Evolutionary conservation across 2,888 invertebrate species (phyloP).

Genomic region (Polymixis flavicincta): DNA sequence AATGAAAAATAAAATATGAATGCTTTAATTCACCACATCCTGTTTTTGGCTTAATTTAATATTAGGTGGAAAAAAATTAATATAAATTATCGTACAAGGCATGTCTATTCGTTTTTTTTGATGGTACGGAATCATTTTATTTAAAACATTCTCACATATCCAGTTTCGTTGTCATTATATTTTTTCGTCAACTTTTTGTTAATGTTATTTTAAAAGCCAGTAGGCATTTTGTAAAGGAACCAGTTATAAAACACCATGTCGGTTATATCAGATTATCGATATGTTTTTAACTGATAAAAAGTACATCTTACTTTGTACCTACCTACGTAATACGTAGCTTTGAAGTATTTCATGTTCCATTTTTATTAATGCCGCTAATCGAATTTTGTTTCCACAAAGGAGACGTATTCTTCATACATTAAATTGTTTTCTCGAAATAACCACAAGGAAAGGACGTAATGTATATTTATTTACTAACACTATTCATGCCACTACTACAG

Average conservation of each 20-base stretch:
- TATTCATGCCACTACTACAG: background rate
- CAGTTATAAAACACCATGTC: conserved; percentile 13
- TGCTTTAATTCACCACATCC: background rate
- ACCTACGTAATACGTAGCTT: background rate
- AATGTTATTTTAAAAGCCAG: conserved; percentile 16
- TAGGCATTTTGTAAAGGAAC: conserved; percentile 38
- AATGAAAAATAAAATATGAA: background rate
- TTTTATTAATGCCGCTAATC: too few relatives aligned
- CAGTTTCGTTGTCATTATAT: conserved; percentile 11
- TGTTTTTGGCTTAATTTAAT: background rate
- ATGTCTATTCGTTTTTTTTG: too few relatives aligned
- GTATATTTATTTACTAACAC: too few relatives aligned
- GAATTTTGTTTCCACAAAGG: too few relatives aligned
- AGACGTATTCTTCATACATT: too few relatives aligned
- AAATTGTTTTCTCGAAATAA: too few relatives aligned
- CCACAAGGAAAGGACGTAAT: too few relatives aligned
- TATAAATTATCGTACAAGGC: too few relatives aligned
- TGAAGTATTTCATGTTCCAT: too few relatives aligned
- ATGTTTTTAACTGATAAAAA: conserved; percentile 7
- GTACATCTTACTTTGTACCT: background rate
- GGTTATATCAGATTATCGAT: conserved; percentile 23
- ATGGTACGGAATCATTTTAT: conserved; percentile 24
- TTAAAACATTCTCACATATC: conserved; percentile 10
- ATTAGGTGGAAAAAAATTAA: too few relatives aligned
- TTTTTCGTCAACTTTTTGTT: conserved; percentile 13